Percentiles rank a stretch among this genome's conserved stretches.
Evolutionary conservation across 2,797 vertebrate genomes (phyloP).

Genomic region (Etheostoma perlongum): DNA sequence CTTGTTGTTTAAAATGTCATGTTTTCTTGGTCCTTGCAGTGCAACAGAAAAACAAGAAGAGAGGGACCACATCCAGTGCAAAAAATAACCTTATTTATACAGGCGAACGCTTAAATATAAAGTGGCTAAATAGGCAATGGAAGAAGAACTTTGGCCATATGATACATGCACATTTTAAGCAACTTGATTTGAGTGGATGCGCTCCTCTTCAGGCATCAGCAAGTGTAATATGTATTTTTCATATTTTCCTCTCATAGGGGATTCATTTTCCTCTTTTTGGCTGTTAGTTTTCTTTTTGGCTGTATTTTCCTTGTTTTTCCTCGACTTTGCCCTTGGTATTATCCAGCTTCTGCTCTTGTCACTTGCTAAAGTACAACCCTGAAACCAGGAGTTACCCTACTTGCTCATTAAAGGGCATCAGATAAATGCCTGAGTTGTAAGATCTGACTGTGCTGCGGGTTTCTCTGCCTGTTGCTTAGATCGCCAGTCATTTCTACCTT

Average conservation of each 20-base stretch:
- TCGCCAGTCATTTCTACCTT: conserved; percentile 1
- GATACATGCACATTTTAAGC: conserved; percentile 61
- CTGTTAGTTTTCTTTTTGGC: conserved; percentile 15
- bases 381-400: neutral
- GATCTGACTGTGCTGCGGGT: neutral
- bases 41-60: conserved; percentile 25
- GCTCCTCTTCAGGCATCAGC: conserved; percentile 45
- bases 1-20: conserved; percentile 26
- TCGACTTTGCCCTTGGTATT: neutral
- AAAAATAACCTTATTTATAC: conserved; percentile 10
- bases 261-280: conserved; percentile 14
- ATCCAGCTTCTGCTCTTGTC: conserved; percentile 11
- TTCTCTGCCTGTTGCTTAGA: conserved; percentile 1
- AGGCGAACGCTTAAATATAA: neutral
- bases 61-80: conserved; percentile 30
- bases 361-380: neutral
- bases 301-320: conserved; percentile 8
- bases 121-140: conserved; percentile 3
- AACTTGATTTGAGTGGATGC: conserved; percentile 30
- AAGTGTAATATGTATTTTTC: conserved; percentile 50
- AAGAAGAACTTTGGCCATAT: conserved; percentile 11
- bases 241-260: conserved; percentile 30
- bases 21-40: neutral
- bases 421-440: conserved; percentile 18
- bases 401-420: conserved; percentile 3